Evolutionary conservation across 2,113 vertebrate species (phyloP), one percentile per base, ranked within the genome.

Genomic region (Panthera uncia): DNA sequence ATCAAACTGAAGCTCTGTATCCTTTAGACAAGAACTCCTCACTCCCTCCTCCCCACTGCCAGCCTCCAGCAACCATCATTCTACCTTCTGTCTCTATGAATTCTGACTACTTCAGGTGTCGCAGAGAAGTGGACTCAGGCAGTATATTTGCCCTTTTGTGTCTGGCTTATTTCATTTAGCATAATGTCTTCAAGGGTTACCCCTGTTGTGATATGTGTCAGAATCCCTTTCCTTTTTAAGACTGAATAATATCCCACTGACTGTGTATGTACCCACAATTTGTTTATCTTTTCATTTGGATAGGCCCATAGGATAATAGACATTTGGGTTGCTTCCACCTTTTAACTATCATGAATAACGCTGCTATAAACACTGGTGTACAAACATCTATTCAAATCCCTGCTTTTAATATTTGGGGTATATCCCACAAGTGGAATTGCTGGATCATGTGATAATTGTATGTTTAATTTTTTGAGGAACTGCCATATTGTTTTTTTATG

Each of bases 221-320:
- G 27, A 86, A 68, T 87, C 88, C 73, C 48, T 45, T 92, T 94
- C 36, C 29, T 38, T 93, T 91, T 27, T 10, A 95, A 93, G 65
- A n/a, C 4, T 63, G 38, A 91, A 80, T 38, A 36, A 80, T 69
- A 85, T 88, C 80, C 15, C 11, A 38, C 12, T 73, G 8, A 16
- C 5, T 73, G 27, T 61, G 21, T 33, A 38, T 31, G 50, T 23
- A 31, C 48, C 8, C 8, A 13, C 33, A 27, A 73, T 96, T 79
- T 83, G 12, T 50, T 86, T 91, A 82, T 66, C 33, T 13, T 25
- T 91, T 87, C 9, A 65, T 33, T 6, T 6, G 29, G 41, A 48
- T 29, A 27, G 29, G 73, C 8, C 29, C 41, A 48, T 10, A 78
- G 15, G 41, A 33, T 10, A 5, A 48, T 45, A 63, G 63, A 52